Evolutionary conservation across 2,888 invertebrate genomes (phyloP), one percentile per base, ranked within the genome.

Genomic region (Aporophyla nigra): DNA sequence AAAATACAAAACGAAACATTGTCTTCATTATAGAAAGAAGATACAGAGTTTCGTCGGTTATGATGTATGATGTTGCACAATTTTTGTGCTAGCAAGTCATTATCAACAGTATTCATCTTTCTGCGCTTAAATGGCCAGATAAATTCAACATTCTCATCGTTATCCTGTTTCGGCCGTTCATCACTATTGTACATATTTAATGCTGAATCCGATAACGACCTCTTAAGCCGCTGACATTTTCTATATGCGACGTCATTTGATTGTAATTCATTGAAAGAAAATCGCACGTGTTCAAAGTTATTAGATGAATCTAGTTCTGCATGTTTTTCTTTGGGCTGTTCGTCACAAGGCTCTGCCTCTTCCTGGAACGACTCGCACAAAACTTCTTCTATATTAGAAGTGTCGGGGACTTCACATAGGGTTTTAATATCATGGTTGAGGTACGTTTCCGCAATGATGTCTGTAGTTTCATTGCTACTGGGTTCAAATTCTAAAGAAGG

Each of bases 1-100:
- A 96, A 88, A 83, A 96, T 96, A 86, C 96, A 96, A 89, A 95
- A 93, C 0, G 95, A 94, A 53, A 96, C 92, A 90, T 94, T 94
- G 78, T 94, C 94, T 86, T 94, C 95, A 74, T 94, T 93, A 86
- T 93, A 94, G 63, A 94, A 85, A 59, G 95, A 91, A 56, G 95
- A 94, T 79, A 96, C 91, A 40, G 96, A 96, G 88, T 96, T 96
- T 81, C 96, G 91, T 76, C 96, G 90, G 87, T 93, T 94, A 86
- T 86, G 92, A 82, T 95, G 93, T 78, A 95, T 89, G 63, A 93
- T 90, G 80, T 91, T 93, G 74, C 91, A 92, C 75, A 92, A 86
- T 76, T 92, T 91, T 87, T 93, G 91, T 67, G 90, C 80, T 27
- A 92, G 81, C 33, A 91, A 78, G 53, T 91, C 88, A 79, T 92